Base-by-base conservation (phyloP, 2,113 vertebrate species). In the Gadus macrocephalus region DNA sequence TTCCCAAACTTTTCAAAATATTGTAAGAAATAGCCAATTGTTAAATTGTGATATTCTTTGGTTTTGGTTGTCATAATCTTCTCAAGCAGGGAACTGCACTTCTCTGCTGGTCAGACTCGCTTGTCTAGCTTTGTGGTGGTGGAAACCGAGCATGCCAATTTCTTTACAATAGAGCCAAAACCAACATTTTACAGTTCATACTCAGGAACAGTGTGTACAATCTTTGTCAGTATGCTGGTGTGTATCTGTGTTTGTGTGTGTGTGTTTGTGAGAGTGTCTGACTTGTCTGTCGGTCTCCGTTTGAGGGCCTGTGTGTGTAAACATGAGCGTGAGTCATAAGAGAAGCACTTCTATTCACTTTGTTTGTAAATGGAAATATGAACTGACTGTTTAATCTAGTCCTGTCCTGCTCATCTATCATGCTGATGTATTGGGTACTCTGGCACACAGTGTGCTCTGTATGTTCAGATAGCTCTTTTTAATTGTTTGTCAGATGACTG, bases 191-290 rank as follows among this genome's bases (percentile, higher is more conserved):
- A 83, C 64, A 83, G 78, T 86, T 83, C 87, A 86, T 88, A 74
- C 87, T 90, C 87, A 90, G 89, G 89, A 88, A 89, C 76, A 75
- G 65, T 76, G 65, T 74, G 78, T 67, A 49, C 55, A 58, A 58
- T 58, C n/a, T 74, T 72, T 53, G 53, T 73, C 17, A 58, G 55
- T 75, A 35, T 59, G 27, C n/a, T 2, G 7, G 15, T 27, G 14
- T 64, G 62, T 17, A 31, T 7, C 63, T 73, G 53, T 67, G 62
- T 74, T 64, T 72, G 63, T 69, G 71, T 67, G 69, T 64, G 79
- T 56, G 68, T 49, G 31, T 72, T 15, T 74, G 49, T 56, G 67
- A 19, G 35, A 71, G 63, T 71, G 66, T 63, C 27, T 59, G 60
- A 19, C 17, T 35, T 73, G 17, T 31, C 64, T 71, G 63, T 69